Conservation (phyloP, 2,113 vertebrate genomes). For the Myrmecophaga tridactyla region DNA sequence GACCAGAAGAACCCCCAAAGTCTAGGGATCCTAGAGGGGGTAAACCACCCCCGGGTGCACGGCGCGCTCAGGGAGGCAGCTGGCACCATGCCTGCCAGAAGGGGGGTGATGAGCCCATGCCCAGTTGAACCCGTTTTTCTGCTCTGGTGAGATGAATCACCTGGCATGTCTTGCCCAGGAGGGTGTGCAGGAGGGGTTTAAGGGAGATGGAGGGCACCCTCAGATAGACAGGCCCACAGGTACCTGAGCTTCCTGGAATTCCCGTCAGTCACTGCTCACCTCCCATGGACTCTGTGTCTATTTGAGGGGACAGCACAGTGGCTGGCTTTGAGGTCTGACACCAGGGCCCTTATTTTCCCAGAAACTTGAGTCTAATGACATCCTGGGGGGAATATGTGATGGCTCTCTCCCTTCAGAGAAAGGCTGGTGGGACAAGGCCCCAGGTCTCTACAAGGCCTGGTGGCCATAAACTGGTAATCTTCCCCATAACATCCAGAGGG, state of each 20-base stretch:
- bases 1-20: background rate
- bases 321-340: background rate
- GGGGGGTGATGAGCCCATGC: slow-evolving; percentile 56
- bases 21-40: background rate
- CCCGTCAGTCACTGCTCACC: background rate
- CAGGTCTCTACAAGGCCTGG: background rate
- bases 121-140: slow-evolving; percentile 78
- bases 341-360: background rate
- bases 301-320: background rate
- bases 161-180: slow-evolving; percentile 54
- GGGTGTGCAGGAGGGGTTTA: background rate
- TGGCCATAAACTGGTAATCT: background rate
- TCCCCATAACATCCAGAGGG: background rate
- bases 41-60: background rate
- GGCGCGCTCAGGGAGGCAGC: background rate
- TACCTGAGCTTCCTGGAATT: slow-evolving; percentile 46
- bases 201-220: slow-evolving; percentile 11
- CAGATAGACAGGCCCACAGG: slow-evolving; percentile 54
- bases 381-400: background rate
- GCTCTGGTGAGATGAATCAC: slow-evolving; percentile 76
- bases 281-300: background rate
- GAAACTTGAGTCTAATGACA: background rate
- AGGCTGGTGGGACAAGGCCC: background rate
- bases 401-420: background rate
- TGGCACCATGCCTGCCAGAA: slow-evolving; percentile 40